These are phyloP conservation scores for Acleris holmiana DNA, from an alignment of 2,888 invertebrate species.

Conservation along the genomic window DNA sequence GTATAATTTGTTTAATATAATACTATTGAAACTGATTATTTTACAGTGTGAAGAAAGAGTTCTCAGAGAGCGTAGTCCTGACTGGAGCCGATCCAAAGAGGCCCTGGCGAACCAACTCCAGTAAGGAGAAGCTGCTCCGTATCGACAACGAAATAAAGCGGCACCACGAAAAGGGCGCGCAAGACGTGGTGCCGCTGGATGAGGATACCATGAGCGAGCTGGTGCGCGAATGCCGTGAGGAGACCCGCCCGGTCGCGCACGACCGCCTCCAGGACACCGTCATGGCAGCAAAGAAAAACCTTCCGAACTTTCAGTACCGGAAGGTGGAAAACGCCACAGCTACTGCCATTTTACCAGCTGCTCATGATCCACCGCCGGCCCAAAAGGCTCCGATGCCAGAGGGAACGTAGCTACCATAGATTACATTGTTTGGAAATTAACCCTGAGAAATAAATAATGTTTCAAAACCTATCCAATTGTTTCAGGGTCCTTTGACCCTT, in stretches of 20 bases:
- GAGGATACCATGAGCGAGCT: slow-evolving; percentile 63
- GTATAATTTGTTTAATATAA: too few relatives aligned
- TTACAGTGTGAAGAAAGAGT: slow-evolving; percentile 56
- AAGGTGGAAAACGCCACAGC: slow-evolving; percentile 68
- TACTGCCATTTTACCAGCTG: slow-evolving; percentile 60
- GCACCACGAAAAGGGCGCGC: slow-evolving; percentile 60
- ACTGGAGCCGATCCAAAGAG: slow-evolving; percentile 60
- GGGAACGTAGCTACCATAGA: too few relatives aligned
- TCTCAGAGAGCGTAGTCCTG: slow-evolving; percentile 41
- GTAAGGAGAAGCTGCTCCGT: slow-evolving; percentile 67
- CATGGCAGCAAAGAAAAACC: slow-evolving; percentile 64
- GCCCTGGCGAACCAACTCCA: slow-evolving; percentile 73
- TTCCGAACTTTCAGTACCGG: slow-evolving; percentile 72
- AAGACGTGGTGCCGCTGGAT: slow-evolving; percentile 57
- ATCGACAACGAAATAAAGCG: slow-evolving; percentile 68
- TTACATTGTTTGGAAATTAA: not conserved
- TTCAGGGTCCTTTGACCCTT: too few relatives aligned
- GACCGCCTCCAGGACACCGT: slow-evolving; percentile 64
- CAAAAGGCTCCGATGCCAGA: slow-evolving; percentile 2
- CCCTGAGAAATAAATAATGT: too few relatives aligned
- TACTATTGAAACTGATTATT: not conserved
- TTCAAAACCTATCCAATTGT: too few relatives aligned
- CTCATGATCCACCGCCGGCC: slow-evolving; percentile 48
- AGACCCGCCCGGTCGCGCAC: slow-evolving; percentile 46
- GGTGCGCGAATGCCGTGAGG: slow-evolving; percentile 59